Evolutionary conservation across 2,888 invertebrate species (phyloP), one percentile per base, ranked within the genome.

Genomic region (Agrotis ipsilon): DNA sequence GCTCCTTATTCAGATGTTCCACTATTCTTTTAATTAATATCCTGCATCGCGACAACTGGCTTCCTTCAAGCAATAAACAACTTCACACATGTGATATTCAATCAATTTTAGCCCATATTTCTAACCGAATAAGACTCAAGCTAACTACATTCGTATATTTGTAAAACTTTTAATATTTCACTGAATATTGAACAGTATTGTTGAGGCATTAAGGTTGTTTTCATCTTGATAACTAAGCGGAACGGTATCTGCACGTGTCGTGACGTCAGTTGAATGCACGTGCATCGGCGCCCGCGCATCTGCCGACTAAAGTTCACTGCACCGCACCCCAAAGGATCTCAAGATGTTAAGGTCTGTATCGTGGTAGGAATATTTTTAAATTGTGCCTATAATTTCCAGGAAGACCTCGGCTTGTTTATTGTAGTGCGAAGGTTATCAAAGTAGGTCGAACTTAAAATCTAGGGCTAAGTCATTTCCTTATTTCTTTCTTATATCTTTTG

Each of bases 241-340:
- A 52, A 72, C 61, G 57, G 70, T 70, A 72, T 74, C 68, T 83
- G 73, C 87, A 90, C 89, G 89, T 90, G 91, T 84, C 80, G 75
- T 80, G 83, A 84, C 72, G 82, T 78, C 70, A 65, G 60, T 19
- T 81, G 72, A 72, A 74, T 89, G 87, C 92, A 92, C 92, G 91
- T 91, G 91, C 86, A 81, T 63, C 78, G 62, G 84, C 86, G 84
- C 78, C 27, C 45, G 83, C 86, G 82, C 86, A 92, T 92, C 92
- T 92, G 92, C 87, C 82, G 83, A 32, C 62, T 70, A 76, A 88
- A 85, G 92, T 91, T 92, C 92, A 92, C 86, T 91, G 92, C 88
- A 89, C 91, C 82, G 72, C 75, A 78, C 83, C 75, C 80, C 76
- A 81, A 87, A 87, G 88, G 86, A 84, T 86, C 87, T 85, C 80